A percentile compares a stretch with the other conserved stretches of the same genome.
Conservation (phyloP, 2,113 vertebrate genomes). For the Tympanuchus pallidicinctus region DNA sequence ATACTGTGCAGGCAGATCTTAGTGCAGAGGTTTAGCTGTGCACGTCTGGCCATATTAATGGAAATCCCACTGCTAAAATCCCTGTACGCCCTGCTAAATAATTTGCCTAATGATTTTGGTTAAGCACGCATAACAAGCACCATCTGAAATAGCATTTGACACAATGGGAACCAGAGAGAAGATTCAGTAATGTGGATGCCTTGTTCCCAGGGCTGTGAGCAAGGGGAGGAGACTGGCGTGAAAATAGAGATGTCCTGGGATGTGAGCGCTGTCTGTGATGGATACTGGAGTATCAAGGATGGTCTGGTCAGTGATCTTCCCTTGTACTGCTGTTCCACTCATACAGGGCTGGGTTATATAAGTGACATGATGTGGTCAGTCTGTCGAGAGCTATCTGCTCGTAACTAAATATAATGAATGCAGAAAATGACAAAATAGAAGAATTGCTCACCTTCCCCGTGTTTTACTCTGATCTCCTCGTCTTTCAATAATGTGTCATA, state of each 20-base stretch:
- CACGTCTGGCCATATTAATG: conserved; percentile 22
- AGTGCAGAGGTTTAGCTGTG: background rate
- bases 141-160: background rate
- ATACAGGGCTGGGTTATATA: background rate
- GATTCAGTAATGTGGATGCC: background rate
- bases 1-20: background rate
- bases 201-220: background rate
- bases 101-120: conserved; percentile 21
- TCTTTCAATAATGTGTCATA: background rate
- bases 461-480: background rate
- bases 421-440: background rate
- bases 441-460: background rate
- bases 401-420: background rate
- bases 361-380: background rate
- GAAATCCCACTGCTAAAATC: conserved; percentile 1
- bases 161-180: background rate
- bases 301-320: background rate
- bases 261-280: background rate
- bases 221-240: background rate
- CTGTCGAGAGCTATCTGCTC: background rate
- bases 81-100: background rate
- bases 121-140: conserved; percentile 1
- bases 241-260: background rate
- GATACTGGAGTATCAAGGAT: background rate
- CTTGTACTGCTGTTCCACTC: background rate